Evolutionary conservation across 1,140 invertebrate genomes (phyloP), one percentile per base, ranked within the genome.

Genomic region (Bombus superbus): DNA sequence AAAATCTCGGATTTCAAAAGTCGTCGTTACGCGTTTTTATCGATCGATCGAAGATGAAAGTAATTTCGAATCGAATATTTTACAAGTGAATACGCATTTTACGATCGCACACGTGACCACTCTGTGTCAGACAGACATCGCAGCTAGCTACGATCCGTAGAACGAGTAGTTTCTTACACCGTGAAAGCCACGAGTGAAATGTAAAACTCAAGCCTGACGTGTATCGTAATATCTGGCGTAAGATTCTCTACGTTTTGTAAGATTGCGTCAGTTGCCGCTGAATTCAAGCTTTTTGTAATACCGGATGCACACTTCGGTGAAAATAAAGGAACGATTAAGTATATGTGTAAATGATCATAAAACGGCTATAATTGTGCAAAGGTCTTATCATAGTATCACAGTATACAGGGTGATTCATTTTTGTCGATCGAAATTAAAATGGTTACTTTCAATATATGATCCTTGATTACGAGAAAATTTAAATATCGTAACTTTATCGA

Each of bases 161-260:
- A n/a, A 72, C 69, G 40, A 76, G 25, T 25, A 57, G 44, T 71
- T 69, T 71, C 35, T 15, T 81, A n/a, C 4, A 81, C 66, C 44
- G 64, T 71, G 78, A 81, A 80, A 68, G 62, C 32, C 15, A 40
- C 10, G n/a, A 76, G 74, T 76, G 53, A 76, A 76, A 76, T 76
- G 53, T 76, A 59, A 59, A 18, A 38, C 22, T 76, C 35, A 28
- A 59, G 25, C 9, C 74, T 59, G 53, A 35, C 74, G 74, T 25
- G 44, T 59, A 76, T 28, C 35, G 74, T 53, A 76, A 76, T 76
- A 59, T 59, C 74, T 76, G 74, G 74, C 74, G 74, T 76, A 76
- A 76, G 74, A 76, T 53, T 38, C 74, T 76, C 74, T 28, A 68
- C 53, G 35, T 76, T 76, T 76, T 76, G 74, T 76, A 76, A 76